Conservation (phyloP, 1,140 invertebrate genomes). For the Lepidurus apus region DNA sequence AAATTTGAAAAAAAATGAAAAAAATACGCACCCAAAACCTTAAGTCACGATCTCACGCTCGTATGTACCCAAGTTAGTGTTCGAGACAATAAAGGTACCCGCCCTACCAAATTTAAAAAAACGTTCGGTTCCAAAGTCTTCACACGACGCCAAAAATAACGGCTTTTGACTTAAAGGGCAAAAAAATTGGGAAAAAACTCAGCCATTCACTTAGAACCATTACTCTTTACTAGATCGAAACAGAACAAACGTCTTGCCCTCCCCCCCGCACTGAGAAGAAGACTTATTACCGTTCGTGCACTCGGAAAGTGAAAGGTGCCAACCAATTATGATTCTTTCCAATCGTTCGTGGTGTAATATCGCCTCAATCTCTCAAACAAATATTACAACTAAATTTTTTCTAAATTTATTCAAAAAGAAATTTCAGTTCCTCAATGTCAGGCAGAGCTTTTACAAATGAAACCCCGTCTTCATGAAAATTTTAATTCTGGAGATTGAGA, state of each 20-base stretch:
- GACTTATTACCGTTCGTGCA: background rate
- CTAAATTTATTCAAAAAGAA: background rate
- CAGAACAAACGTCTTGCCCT: background rate
- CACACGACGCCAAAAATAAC: slow-evolving; percentile 18
- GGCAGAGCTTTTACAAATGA: too few relatives aligned
- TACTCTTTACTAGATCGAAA: background rate
- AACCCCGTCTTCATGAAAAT: too few relatives aligned
- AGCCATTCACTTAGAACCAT: background rate
- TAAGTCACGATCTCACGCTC: slow-evolving; percentile 13
- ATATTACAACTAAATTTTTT: background rate
- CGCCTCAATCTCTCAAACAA: background rate
- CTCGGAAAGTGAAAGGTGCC: slow-evolving; percentile 14
- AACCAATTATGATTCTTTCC: background rate
- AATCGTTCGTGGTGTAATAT: background rate
- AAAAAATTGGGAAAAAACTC: background rate
- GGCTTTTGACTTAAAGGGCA: background rate
- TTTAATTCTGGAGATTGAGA: too few relatives aligned
- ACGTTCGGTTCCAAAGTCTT: background rate
- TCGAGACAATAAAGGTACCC: slow-evolving; percentile 17
- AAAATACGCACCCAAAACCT: slow-evolving; percentile 2
- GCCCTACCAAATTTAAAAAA: background rate
- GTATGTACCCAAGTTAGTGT: background rate
- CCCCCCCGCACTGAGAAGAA: background rate
- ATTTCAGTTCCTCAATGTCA: too few relatives aligned
- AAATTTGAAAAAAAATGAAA: background rate